These are phyloP conservation scores for Gymnothorax reevesii DNA, from an alignment of 2,797 vertebrate genomes.

Conservation along the genomic window DNA sequence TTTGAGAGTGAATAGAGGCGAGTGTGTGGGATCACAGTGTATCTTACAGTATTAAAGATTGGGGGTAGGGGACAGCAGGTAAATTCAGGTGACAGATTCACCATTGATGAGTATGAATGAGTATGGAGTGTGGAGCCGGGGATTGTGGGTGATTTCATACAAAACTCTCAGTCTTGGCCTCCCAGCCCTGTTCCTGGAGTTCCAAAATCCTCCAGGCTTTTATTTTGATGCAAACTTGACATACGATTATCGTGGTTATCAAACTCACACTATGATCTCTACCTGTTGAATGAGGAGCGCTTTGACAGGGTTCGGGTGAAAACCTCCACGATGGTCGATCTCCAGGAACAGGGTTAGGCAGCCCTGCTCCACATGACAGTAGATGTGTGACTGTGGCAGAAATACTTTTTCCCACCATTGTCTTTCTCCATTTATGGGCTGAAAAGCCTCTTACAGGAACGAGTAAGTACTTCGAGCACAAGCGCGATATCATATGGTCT, in stretches of 20 bases:
- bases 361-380: not conserved
- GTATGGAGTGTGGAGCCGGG: not conserved
- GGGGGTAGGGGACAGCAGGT: not conserved
- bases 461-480: conserved; percentile 26
- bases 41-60: not conserved
- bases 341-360: too few relatives aligned
- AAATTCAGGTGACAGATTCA: not conserved
- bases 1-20: not conserved
- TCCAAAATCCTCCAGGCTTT: too few relatives aligned
- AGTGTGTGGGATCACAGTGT: not conserved
- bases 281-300: too few relatives aligned
- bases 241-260: too few relatives aligned
- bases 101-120: not conserved
- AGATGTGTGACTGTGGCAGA: not conserved
- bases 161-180: not conserved
- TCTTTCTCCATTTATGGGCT: not conserved
- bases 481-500: not conserved
- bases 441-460: conserved; percentile 22
- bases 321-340: too few relatives aligned
- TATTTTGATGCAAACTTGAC: too few relatives aligned
- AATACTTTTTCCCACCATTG: not conserved
- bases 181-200: too few relatives aligned
- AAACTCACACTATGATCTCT: too few relatives aligned
- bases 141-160: not conserved
- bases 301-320: too few relatives aligned